A percentile compares a stretch with the other conserved stretches of the same genome.
Conservation (phyloP, 2,113 vertebrate genomes). For the Ursus arctos region DNA sequence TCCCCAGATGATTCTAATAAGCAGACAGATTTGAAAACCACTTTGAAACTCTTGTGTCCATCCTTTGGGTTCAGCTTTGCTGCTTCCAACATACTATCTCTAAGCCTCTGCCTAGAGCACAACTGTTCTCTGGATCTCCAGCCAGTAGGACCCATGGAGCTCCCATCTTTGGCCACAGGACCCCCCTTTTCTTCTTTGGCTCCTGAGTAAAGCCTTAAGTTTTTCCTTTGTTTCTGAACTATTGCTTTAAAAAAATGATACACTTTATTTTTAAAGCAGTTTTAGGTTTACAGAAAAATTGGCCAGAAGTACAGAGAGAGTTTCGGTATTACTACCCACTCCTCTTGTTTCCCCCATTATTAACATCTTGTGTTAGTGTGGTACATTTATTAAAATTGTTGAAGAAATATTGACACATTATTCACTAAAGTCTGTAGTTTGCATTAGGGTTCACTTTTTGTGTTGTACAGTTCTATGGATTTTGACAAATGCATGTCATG, state of each 20-base stretch:
- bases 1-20: neutral
- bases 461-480: neutral
- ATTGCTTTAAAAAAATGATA: neutral
- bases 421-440: neutral
- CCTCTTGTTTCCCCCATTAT: neutral
- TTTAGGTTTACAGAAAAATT: neutral
- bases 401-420: neutral
- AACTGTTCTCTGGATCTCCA: neutral
- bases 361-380: neutral
- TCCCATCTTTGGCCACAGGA: neutral
- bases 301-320: neutral
- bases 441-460: neutral
- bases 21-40: neutral
- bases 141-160: neutral
- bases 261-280: slow-evolving; percentile 1
- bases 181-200: neutral
- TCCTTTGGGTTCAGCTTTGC: neutral
- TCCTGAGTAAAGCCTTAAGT: neutral
- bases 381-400: neutral
- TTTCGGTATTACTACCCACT: neutral
- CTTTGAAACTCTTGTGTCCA: neutral
- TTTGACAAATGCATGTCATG: neutral
- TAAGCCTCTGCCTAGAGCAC: neutral
- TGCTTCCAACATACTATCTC: neutral
- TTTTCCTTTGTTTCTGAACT: neutral